A percentile compares a stretch with the other conserved stretches of the same genome.
Evolutionary conservation across 2,888 invertebrate species (phyloP).

Genomic region (Pandemis corylana): DNA sequence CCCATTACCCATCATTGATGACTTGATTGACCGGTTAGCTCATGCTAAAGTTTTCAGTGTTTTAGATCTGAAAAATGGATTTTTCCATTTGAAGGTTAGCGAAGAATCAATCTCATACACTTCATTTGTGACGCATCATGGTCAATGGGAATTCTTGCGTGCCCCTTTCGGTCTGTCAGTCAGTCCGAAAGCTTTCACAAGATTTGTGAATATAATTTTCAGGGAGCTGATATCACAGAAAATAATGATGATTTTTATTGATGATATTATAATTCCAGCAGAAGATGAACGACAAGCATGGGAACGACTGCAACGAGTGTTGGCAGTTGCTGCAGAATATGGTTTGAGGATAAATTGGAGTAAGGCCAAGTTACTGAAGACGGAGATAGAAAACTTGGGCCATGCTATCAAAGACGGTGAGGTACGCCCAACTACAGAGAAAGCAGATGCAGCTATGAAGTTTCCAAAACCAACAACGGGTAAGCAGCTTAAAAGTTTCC

Average conservation of each 20-base stretch:
- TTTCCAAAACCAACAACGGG: constrained; percentile 44
- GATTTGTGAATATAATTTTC: constrained; percentile 10
- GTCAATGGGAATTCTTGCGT: neutral
- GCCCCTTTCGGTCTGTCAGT: neutral
- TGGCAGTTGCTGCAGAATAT: neutral
- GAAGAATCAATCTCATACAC: constrained; percentile 54
- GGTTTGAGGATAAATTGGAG: constrained; percentile 12
- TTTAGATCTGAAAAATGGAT: constrained; percentile 56
- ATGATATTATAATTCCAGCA: too few species aligned
- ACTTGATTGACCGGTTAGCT: constrained; percentile 59
- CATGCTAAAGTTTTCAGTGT: constrained; percentile 43
- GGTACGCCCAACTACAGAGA: neutral
- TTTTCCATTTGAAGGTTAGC: constrained; percentile 53
- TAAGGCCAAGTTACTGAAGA: neutral
- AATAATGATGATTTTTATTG: too few species aligned
- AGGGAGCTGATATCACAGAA: constrained; percentile 4
- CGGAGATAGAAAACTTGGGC: neutral
- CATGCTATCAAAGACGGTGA: constrained; percentile 8
- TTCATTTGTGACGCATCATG: constrained; percentile 54
- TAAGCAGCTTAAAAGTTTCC: constrained; percentile 46
- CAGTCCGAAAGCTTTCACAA: constrained; percentile 1
- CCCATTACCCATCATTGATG: constrained; percentile 61
- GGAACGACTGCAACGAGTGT: neutral
- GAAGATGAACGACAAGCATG: too few species aligned
- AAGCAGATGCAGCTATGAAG: constrained; percentile 19